Percentiles rank a stretch among this genome's conserved stretches.
phyloP scores from a whole-genome alignment of 2,797 vertebrate genomes.

The Darevskia mixta region DNA sequence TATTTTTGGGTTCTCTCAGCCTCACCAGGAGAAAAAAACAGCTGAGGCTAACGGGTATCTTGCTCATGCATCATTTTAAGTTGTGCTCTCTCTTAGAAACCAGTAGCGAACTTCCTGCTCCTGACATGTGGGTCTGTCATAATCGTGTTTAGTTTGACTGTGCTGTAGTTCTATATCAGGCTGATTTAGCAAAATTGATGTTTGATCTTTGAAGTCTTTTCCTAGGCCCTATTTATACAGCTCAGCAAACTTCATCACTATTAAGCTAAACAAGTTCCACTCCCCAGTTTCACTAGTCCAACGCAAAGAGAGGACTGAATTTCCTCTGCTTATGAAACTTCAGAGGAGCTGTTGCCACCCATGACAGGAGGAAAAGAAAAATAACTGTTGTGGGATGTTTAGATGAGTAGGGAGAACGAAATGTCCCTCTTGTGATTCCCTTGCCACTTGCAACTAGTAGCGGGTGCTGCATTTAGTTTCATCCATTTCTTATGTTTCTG shows the following conservation, averaged over 20 bases:
- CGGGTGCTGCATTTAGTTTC: background rate
- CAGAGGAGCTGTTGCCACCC: background rate
- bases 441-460: background rate
- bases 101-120: background rate
- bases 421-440: background rate
- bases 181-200: slow-evolving; percentile 4
- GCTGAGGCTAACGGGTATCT: no score
- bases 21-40: background rate
- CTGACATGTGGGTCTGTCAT: background rate
- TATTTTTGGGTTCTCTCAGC: background rate
- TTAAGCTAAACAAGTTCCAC: slow-evolving; percentile 20
- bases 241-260: slow-evolving; percentile 1
- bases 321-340: background rate
- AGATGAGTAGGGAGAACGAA: background rate
- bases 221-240: slow-evolving; percentile 1
- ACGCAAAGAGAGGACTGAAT: background rate
- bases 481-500: background rate
- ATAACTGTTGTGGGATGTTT: background rate
- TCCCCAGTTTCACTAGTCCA: background rate
- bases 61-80: background rate
- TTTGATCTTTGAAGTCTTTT: background rate
- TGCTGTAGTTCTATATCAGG: background rate
- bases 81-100: background rate
- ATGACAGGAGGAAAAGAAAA: background rate
- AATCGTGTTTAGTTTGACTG: background rate